phyloP scores from a whole-genome alignment of 1,140 invertebrate species.

The Cotesia glomerata region DNA sequence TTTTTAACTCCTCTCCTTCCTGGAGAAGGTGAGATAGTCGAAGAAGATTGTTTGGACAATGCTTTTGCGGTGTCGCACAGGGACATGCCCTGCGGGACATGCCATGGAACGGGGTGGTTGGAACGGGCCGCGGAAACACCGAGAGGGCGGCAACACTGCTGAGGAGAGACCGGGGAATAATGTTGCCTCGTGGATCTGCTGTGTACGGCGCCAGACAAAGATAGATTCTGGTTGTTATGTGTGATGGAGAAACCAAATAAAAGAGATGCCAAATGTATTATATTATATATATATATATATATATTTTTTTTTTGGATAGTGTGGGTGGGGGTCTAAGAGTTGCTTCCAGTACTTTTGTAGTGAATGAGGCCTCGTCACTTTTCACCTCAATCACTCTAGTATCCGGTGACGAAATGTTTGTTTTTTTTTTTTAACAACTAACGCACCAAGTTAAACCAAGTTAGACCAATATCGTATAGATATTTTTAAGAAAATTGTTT shows the following conservation, averaged over 20 bases:
- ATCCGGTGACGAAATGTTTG: neutral
- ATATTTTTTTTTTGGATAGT: neutral
- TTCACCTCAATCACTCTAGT: neutral
- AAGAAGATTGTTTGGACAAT: conserved; percentile 44
- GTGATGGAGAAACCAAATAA: neutral
- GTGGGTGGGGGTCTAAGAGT: neutral
- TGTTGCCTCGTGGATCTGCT: conserved; percentile 33
- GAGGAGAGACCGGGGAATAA: conserved; percentile 26
- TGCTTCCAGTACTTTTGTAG: neutral
- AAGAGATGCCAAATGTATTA: neutral
- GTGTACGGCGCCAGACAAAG: conserved; percentile 12
- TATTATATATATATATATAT: neutral
- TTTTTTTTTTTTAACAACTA: too few species aligned
- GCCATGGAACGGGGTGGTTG: conserved; percentile 60
- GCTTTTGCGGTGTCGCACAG: conserved; percentile 40
- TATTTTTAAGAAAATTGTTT: too few species aligned
- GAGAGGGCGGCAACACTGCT: conserved; percentile 29
- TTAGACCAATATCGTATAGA: too few species aligned
- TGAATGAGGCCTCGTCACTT: neutral
- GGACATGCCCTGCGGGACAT: conserved; percentile 64
- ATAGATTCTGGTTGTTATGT: neutral
- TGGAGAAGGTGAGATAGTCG: neutral
- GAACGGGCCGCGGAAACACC: conserved; percentile 62
- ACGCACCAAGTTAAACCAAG: too few species aligned
- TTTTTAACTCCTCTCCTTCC: conserved; percentile 6